Conservation (phyloP, 37 sponge, comb jelly and placozoan genomes). For the Chondrosia reniformis region DNA sequence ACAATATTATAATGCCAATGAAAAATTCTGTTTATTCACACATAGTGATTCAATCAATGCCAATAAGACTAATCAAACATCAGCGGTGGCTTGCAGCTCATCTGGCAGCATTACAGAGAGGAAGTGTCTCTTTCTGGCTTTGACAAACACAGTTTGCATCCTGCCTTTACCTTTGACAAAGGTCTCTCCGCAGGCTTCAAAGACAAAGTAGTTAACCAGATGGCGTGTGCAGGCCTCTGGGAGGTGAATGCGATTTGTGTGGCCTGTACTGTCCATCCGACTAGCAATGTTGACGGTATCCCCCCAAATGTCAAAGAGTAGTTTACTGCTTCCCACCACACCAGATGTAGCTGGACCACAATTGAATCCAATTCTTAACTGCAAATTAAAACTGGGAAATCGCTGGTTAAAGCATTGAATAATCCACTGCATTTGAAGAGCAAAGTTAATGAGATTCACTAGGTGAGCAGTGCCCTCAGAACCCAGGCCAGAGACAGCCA, state of each 20-base stretch:
- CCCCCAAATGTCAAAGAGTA: conserved; percentile 96
- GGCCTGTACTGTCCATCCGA: conserved; percentile 91
- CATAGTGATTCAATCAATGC: too few species aligned
- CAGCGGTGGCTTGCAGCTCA: neutral
- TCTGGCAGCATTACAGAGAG: neutral
- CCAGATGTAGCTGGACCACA: conserved; percentile 88
- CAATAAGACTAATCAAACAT: neutral
- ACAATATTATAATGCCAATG: too few species aligned
- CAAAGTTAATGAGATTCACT: conserved; percentile 67
- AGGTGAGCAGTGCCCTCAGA: conserved; percentile 33
- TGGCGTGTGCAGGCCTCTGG: conserved; percentile 41
- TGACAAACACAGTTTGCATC: conserved; percentile 72
- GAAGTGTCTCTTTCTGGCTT: conserved; percentile 12
- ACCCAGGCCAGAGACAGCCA: conserved; percentile 85
- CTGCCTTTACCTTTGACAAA: conserved; percentile 78
- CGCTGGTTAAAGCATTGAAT: conserved; percentile 62
- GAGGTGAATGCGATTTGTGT: conserved; percentile 75
- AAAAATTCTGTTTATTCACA: too few species aligned
- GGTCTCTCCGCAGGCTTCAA: conserved; percentile 38
- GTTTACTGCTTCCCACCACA: conserved; percentile 88
- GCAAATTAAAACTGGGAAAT: conserved; percentile 35
- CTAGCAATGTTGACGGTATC: conserved; percentile 97
- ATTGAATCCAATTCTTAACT: conserved; percentile 81
- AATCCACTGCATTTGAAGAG: conserved; percentile 54
- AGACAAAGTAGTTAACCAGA: conserved; percentile 22